phyloP scores from a whole-genome alignment of 2,797 vertebrate species.

The Masticophis lateralis region DNA sequence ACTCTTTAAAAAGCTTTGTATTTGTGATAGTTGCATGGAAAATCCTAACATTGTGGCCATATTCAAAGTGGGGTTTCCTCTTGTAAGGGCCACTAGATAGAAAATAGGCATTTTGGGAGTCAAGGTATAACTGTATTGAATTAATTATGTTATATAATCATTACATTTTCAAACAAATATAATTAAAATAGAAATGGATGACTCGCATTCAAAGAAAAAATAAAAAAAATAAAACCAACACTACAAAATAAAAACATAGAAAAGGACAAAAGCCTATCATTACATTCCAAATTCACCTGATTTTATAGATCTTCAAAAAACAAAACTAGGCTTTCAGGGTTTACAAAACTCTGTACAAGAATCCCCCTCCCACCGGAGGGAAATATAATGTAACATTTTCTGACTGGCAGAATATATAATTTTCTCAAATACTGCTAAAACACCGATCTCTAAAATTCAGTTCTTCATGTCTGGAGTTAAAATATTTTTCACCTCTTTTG shows the following conservation, averaged over 20 bases:
- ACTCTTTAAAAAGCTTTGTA: neutral
- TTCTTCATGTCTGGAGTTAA: neutral
- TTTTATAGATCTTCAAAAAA: neutral
- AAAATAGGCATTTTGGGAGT: neutral
- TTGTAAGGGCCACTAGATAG: neutral
- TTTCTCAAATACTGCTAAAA: neutral
- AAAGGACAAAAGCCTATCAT: neutral
- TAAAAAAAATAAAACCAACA: too few relatives aligned
- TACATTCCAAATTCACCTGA: neutral
- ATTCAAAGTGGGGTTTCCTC: neutral
- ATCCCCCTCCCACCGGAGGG: neutral
- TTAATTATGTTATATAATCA: neutral
- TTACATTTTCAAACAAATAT: neutral
- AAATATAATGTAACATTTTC: neutral
- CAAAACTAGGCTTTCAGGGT: neutral
- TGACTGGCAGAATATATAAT: neutral
- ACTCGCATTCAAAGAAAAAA: neutral
- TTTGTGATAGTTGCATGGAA: neutral
- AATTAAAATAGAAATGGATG: neutral
- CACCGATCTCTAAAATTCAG: neutral
- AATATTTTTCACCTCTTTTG: neutral
- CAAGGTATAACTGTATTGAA: neutral
- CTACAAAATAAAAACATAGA: neutral
- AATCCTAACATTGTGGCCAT: neutral
- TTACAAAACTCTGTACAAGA: neutral